These are phyloP conservation scores for Anastrepha obliqua DNA, from an alignment of 1,140 invertebrate genomes.

Conservation along the genomic window DNA sequence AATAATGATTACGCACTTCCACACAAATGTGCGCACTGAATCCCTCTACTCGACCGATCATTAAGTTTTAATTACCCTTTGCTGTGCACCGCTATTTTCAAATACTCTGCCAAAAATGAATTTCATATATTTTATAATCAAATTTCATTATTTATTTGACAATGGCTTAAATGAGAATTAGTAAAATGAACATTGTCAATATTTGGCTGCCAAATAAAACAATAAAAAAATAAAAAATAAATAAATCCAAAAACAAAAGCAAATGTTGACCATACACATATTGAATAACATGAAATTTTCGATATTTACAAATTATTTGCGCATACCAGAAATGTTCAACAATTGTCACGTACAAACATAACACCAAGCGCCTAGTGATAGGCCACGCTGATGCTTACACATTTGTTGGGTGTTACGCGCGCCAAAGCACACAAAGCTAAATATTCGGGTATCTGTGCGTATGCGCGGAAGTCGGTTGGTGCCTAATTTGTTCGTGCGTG, in stretches of 20 bases:
- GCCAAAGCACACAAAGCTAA: neutral
- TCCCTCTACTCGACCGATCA: neutral
- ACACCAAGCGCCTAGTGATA: neutral
- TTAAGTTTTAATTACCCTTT: neutral
- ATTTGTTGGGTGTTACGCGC: too few relatives aligned
- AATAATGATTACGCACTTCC: too few relatives aligned
- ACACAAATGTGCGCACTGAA: too few relatives aligned
- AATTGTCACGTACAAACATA: neutral
- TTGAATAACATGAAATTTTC: conserved; percentile 28
- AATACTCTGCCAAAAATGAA: neutral
- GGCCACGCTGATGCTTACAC: neutral
- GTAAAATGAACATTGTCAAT: conserved; percentile 25
- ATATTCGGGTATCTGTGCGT: neutral
- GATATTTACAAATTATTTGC: conserved; percentile 35
- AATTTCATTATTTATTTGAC: conserved; percentile 45
- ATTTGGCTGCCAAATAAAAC: conserved; percentile 30
- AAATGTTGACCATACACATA: neutral
- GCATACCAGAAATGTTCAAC: neutral
- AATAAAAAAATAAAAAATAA: neutral
- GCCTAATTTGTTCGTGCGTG: neutral
- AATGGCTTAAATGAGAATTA: conserved; percentile 22
- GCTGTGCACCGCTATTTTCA: neutral
- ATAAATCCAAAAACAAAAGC: neutral
- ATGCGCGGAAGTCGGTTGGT: neutral
- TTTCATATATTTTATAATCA: conserved; percentile 29